Evolutionary conservation across 92 coral and sea anemone genomes (phyloP).

Genomic region (Ricordea florida): DNA sequence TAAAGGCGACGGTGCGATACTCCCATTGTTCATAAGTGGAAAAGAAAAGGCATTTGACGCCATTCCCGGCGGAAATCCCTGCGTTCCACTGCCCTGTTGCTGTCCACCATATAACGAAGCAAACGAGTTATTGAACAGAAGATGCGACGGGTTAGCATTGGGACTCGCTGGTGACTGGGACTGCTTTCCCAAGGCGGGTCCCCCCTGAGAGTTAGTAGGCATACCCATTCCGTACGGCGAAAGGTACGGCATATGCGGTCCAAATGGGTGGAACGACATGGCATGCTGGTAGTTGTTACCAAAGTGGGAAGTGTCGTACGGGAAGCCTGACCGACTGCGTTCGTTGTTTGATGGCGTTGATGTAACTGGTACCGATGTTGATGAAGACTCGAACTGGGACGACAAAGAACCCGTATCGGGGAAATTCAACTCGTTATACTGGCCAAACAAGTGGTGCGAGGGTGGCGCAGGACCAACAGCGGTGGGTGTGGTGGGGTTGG

Average conservation of each 20-base stretch:
- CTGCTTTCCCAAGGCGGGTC: slow-evolving; percentile 40
- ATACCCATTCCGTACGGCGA: slow-evolving; percentile 72
- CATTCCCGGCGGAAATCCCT: slow-evolving; percentile 24
- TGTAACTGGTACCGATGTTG: slow-evolving; percentile 58
- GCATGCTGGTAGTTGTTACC: slow-evolving; percentile 62
- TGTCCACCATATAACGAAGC: slow-evolving; percentile 51
- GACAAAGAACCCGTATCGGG: background rate
- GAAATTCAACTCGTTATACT: slow-evolving; percentile 9
- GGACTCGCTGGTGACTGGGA: slow-evolving; percentile 61
- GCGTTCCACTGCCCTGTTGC: slow-evolving; percentile 10
- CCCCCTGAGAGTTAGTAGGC: slow-evolving; percentile 38
- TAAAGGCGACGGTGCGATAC: slow-evolving; percentile 13
- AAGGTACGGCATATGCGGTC: slow-evolving; percentile 64
- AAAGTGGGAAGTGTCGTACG: slow-evolving; percentile 54
- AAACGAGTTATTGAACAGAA: slow-evolving; percentile 65
- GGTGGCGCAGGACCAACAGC: slow-evolving; percentile 54
- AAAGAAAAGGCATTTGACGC: slow-evolving; percentile 37
- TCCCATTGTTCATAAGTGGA: slow-evolving; percentile 46
- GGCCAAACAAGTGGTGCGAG: slow-evolving; percentile 49
- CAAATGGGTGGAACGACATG: slow-evolving; percentile 68
- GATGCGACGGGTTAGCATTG: slow-evolving; percentile 52
- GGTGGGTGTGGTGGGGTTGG: slow-evolving; percentile 80
- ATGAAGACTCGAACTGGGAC: slow-evolving; percentile 49
- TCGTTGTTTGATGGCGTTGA: slow-evolving; percentile 41
- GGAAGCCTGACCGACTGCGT: slow-evolving; percentile 43